Evolutionary conservation across 2,113 vertebrate genomes (phyloP).

Genomic region (Melanerpes formicivorus): DNA sequence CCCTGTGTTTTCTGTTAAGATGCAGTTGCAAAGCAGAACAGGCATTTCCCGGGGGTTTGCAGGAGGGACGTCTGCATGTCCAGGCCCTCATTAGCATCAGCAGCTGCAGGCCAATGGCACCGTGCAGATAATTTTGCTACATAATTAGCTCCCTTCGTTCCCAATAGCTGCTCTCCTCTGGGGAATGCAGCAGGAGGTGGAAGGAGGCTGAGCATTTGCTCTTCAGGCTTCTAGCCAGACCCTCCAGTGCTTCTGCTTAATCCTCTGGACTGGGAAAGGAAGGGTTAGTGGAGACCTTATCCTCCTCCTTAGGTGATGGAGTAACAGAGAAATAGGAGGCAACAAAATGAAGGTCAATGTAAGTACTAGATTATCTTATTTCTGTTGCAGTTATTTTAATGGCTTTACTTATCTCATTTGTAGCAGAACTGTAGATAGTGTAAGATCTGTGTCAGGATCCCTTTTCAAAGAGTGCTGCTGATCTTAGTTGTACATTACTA

Average conservation of each 20-base stretch:
- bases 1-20: neutral
- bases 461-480: neutral
- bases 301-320: neutral
- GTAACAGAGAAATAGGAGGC: neutral
- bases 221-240: neutral
- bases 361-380: neutral
- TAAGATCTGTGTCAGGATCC: fast-evolving
- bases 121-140: neutral
- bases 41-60: neutral
- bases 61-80: neutral
- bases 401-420: fast-evolving
- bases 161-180: neutral
- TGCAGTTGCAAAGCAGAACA: neutral
- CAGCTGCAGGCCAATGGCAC: neutral
- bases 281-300: neutral
- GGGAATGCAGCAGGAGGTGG: neutral
- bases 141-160: neutral
- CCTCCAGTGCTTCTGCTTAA: neutral
- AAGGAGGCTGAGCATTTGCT: neutral
- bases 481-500: neutral
- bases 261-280: fast-evolving
- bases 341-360: conserved; percentile 64
- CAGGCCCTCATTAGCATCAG: neutral
- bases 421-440: fast-evolving
- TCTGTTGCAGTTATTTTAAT: neutral